A percentile compares a stretch with the other conserved stretches of the same genome.
These are phyloP conservation scores for Drosophila gunungcola DNA, from an alignment of 1,140 invertebrate genomes.

Conservation along the genomic window DNA sequence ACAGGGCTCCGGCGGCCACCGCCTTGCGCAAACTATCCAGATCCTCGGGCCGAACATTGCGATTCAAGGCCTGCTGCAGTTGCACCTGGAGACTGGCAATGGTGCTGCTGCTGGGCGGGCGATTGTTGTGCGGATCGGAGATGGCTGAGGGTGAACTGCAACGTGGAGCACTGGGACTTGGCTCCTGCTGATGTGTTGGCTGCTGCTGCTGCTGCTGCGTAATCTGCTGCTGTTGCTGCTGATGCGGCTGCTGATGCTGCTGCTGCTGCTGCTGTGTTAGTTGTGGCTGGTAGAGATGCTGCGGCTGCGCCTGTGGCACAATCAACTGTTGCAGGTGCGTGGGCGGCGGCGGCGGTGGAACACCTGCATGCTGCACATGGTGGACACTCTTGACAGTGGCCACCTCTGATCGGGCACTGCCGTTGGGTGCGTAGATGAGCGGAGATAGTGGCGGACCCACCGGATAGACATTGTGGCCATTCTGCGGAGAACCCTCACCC, in stretches of 20 bases:
- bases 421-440: slow-evolving; percentile 57
- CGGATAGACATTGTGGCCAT: slow-evolving; percentile 41
- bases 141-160: slow-evolving; percentile 22
- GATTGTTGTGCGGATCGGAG: slow-evolving; percentile 83
- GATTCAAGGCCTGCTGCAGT: slow-evolving; percentile 71
- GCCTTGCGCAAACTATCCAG: slow-evolving; percentile 76
- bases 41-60: slow-evolving; percentile 74
- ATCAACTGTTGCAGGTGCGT: slow-evolving; percentile 41
- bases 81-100: slow-evolving; percentile 74
- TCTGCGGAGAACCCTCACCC: slow-evolving; percentile 34
- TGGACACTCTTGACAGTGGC: slow-evolving; percentile 49
- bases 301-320: slow-evolving; percentile 44
- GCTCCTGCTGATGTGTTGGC: slow-evolving; percentile 29
- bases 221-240: slow-evolving; percentile 24
- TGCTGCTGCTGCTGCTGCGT: slow-evolving; percentile 47
- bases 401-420: slow-evolving; percentile 22
- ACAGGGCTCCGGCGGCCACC: slow-evolving; percentile 69
- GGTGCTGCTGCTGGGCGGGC: slow-evolving; percentile 55
- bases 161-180: slow-evolving; percentile 50
- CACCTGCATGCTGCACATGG: slow-evolving; percentile 65
- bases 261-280: slow-evolving; percentile 16
- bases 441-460: slow-evolving; percentile 54
- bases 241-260: slow-evolving; percentile 48
- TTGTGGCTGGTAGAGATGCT: slow-evolving; percentile 53
- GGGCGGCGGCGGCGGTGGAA: slow-evolving; percentile 35